Evolutionary conservation across 2,888 invertebrate genomes (phyloP), one percentile per base, ranked within the genome.

Genomic region (Argyra leucocephala): DNA sequence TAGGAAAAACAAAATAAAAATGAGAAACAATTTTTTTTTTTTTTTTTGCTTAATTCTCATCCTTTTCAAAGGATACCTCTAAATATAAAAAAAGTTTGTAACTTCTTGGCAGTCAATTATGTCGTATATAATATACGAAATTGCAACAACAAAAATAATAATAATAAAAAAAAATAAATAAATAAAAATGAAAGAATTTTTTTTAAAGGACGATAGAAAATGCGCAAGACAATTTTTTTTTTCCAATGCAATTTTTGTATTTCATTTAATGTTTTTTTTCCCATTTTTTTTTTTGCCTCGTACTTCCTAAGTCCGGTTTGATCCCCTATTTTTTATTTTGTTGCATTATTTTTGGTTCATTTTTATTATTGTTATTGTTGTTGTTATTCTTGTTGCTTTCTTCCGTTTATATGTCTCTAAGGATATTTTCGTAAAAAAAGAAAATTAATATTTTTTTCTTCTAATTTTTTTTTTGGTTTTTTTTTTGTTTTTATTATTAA

Each of bases 241-340:
- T 48, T 5, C n/a, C 48, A 48, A 48, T 48, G 48, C 48, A 48
- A 12, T 48, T 48, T 48, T 37, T 37, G 5, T 12, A 9, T 37
- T 12, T 10, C 3, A 37, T 15, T 15, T 37, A 12, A 10, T 37
- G 10, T 37, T 37, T 37, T 37, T 37, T 10, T 10, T 10, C 6
- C 3, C 22, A 22, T 58, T 58, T 58, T 22, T 22, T 58, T 58
- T 58, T 58, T 58, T 58, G 2, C 59, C 12, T 22, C 18, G 12
- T 58, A 59, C 23, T 59, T 59, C 59, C 59, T 59, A 59, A 59
- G 59, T 59, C 59, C 59, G 59, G 59, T 59, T 59, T 59, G 59
- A 59, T 59, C 59, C 23, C 18, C 59, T 2, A 22, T 6, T 23
- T 48, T 48, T 48, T 31, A 26, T 26, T 37, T 37, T n/a, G n/a